phyloP scores from a whole-genome alignment of 2,113 vertebrate species.

The Gopherus evgoodei region DNA sequence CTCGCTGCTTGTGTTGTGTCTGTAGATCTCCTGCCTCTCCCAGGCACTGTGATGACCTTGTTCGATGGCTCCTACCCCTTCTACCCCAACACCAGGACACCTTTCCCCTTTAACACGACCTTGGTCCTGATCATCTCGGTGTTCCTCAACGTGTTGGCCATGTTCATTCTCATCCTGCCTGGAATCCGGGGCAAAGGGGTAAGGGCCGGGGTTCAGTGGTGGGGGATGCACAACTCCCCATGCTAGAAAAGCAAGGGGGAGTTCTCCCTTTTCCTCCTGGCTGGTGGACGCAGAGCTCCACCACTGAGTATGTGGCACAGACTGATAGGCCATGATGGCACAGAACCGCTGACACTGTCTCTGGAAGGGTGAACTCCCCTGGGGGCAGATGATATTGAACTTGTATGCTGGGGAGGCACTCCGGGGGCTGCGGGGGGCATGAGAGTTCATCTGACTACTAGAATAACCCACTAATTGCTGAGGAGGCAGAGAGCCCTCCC shows the following conservation, averaged over 20 bases:
- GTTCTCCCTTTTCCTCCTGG: neutral
- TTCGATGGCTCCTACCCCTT: constrained; percentile 92
- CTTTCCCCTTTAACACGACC: constrained; percentile 81
- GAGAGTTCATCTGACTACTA: too few species aligned
- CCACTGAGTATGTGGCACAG: neutral
- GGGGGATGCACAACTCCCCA: neutral
- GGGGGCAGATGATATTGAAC: neutral
- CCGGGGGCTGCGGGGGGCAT: neutral
- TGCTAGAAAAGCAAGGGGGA: neutral
- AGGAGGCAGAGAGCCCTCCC: neutral
- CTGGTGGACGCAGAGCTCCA: neutral
- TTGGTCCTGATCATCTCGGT: constrained; percentile 84
- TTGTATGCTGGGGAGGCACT: neutral
- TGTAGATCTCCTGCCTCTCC: neutral
- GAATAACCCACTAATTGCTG: too few species aligned
- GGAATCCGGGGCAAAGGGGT: constrained; percentile 93
- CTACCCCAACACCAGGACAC: constrained; percentile 81
- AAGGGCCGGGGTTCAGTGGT: constrained; percentile 49
- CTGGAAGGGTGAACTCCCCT: neutral
- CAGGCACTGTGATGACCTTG: constrained; percentile 84
- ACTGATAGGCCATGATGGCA: neutral
- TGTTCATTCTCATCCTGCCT: constrained; percentile 89
- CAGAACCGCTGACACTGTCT: neutral
- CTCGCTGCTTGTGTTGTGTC: rapidly evolving
- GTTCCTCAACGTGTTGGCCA: constrained; percentile 82